Evolutionary conservation across 2,888 invertebrate genomes (phyloP).

Genomic region (Sicus ferrugineus): DNA sequence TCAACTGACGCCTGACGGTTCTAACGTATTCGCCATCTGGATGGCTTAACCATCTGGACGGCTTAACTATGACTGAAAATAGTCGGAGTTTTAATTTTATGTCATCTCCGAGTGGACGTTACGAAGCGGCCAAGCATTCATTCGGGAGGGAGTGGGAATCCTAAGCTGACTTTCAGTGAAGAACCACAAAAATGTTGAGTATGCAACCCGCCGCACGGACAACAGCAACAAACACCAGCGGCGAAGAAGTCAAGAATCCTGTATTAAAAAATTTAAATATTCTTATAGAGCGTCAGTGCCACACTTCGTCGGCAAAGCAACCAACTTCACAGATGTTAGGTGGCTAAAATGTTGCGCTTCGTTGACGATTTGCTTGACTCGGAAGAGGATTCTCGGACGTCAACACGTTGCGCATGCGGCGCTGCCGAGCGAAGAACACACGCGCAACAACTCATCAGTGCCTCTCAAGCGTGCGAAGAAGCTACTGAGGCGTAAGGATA

Average conservation of each 20-base stretch:
- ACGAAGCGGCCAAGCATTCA: slow-evolving; percentile 1
- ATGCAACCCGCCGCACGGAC: neutral
- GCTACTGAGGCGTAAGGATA: neutral
- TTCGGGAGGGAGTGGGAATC: neutral
- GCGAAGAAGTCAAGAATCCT: neutral
- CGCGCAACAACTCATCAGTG: neutral
- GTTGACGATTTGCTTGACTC: slow-evolving; percentile 9
- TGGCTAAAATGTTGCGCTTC: slow-evolving; percentile 20
- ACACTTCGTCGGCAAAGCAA: no score
- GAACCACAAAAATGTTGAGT: neutral
- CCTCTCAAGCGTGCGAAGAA: slow-evolving; percentile 1
- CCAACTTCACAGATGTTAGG: no score
- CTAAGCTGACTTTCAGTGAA: no score
- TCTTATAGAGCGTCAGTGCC: neutral
- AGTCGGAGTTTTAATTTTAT: neutral
- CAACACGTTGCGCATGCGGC: neutral
- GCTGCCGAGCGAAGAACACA: neutral
- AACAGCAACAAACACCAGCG: neutral
- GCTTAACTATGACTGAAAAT: no score
- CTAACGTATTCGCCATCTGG: slow-evolving; percentile 27
- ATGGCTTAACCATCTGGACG: slow-evolving; percentile 7
- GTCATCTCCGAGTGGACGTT: neutral
- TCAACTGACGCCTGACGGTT: no score
- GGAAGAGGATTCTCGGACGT: neutral
- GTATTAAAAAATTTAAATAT: neutral